Percentiles rank a stretch among this genome's conserved stretches.
Conservation (phyloP, 2,113 vertebrate species). For the Plectropomus leopardus region DNA sequence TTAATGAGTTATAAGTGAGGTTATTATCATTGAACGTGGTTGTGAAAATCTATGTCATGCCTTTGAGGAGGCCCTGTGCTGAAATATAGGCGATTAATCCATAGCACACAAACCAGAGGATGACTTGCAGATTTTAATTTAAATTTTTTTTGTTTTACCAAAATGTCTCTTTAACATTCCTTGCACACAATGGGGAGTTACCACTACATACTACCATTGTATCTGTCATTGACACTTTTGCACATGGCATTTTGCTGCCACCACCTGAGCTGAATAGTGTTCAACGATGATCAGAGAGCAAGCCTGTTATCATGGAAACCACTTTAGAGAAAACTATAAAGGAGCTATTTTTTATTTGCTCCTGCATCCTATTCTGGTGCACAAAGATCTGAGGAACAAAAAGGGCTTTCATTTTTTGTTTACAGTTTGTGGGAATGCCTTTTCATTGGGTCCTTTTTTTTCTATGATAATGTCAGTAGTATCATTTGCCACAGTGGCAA, state of each 20-base stretch:
- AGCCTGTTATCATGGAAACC: conserved; percentile 33
- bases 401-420: conserved; percentile 32
- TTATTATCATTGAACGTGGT: conserved; percentile 38
- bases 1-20: conserved; percentile 51
- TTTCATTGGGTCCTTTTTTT: not conserved
- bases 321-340: conserved; percentile 16
- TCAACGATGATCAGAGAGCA: conserved; percentile 13
- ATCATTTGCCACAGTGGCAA: conserved; percentile 18
- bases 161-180: conserved; percentile 1
- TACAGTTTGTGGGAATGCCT: conserved; percentile 1
- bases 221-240: not conserved
- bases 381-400: conserved; percentile 23
- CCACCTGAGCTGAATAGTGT: conserved; percentile 12
- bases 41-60: conserved; percentile 23
- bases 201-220: not conserved
- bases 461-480: conserved; percentile 19
- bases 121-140: not conserved
- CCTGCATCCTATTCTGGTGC: not conserved
- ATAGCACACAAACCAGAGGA: not conserved
- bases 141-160: conserved; percentile 2
- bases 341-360: not conserved
- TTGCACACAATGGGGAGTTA: not conserved
- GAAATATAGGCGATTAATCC: conserved; percentile 31
- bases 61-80: conserved; percentile 17
- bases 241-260: not conserved